Conservation (phyloP, 2,797 vertebrate genomes). For the Cercopithecus diana region DNA sequence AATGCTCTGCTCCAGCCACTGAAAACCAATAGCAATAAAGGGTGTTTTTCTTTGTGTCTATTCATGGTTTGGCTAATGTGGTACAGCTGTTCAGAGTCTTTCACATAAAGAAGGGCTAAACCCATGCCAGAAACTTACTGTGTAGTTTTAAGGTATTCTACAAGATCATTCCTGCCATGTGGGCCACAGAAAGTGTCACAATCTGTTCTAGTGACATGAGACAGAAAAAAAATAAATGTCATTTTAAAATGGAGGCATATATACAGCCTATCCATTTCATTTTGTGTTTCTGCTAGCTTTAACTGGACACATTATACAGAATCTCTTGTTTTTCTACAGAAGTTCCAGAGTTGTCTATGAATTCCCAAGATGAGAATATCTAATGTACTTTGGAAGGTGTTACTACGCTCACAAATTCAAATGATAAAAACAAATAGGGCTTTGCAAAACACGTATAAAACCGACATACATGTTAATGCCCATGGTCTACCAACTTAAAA, state of each 20-base stretch:
- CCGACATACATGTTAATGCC: conserved; percentile 70
- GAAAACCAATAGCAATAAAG: background rate
- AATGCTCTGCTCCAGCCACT: background rate
- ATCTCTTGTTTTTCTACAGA: conserved; percentile 60
- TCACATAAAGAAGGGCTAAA: background rate
- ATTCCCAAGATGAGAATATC: conserved; percentile 70
- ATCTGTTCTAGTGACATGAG: background rate
- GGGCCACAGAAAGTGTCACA: background rate
- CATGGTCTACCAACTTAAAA: conserved; percentile 54
- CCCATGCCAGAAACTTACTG: background rate
- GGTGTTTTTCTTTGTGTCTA: background rate
- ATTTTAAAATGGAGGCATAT: background rate
- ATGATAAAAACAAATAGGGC: conserved; percentile 72
- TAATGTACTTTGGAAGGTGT: conserved; percentile 52
- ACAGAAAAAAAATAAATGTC: background rate
- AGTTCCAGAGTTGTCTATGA: conserved; percentile 58
- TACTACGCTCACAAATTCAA: conserved; percentile 65
- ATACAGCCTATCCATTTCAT: background rate
- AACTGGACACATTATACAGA: conserved; percentile 46
- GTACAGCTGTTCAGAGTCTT: background rate
- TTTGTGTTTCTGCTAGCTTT: conserved; percentile 38
- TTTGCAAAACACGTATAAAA: conserved; percentile 69
- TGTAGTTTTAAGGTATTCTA: background rate
- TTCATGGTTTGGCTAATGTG: background rate
- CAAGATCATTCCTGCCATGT: background rate